Evolutionary conservation across 2,797 vertebrate genomes (phyloP), one percentile per base, ranked within the genome.

Genomic region (Gadopsis marmoratus): DNA sequence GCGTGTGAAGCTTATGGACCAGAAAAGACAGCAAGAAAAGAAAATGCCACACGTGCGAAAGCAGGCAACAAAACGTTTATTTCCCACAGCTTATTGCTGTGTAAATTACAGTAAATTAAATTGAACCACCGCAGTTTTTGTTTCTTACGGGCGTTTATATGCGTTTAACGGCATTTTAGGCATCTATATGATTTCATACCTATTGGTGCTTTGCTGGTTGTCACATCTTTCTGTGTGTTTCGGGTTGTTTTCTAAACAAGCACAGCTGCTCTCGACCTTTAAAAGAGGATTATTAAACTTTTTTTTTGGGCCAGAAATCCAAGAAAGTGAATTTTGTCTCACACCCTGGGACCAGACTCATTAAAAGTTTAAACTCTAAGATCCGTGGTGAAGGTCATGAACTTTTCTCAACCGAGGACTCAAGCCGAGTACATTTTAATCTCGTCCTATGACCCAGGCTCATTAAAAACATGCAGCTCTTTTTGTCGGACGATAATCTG

Each of bases 401-500:
- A 78, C 47, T 59, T 74, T 74, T 17, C 39, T 62, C 50, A 71
- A 16, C 39, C n/a, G 51, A 78, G 19, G 37, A 66, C 41, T 58
- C 13, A 70, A 70, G 29, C 71, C 53, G 67, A 71, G 71, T 54
- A 35, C n/a, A 60, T 60, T 69, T 69, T 79, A 82, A 79, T 81
- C 39, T 66, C 1, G 8, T 45, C 29, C 23, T 74, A 0, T 83
- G 78, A 83, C 71, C 63, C 56, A 0, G 67, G 19, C 23, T 87
- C 71, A 83, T 90, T 86, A 84, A 82, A 84, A 84, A 65, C 76
- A 87, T 7, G 69, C 47, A 48, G 47, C 37, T 13, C 45, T 75
- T 37, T 55, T 71, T 76, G 56, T 82, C 12, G 8, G 26, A 45
- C 14, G 43, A 80, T 82, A 76, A 84, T 76, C 37, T 74, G 55